Evolutionary conservation across 2,888 invertebrate genomes (phyloP).

Genomic region (Diarsia brunnea): DNA sequence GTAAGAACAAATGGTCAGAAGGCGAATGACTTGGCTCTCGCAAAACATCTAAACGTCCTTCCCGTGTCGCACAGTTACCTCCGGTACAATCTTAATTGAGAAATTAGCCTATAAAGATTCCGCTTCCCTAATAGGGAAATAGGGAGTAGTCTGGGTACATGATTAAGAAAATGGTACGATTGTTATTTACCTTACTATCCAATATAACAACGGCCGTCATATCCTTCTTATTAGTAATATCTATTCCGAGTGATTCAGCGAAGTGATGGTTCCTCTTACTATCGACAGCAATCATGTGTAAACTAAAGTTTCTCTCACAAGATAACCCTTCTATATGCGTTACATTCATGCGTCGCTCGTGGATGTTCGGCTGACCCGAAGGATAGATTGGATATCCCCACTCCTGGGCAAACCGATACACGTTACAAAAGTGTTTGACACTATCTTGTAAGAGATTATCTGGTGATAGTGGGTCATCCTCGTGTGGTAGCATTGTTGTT

Average conservation of each 20-base stretch:
- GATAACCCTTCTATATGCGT: constrained; percentile 86
- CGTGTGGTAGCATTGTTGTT: constrained; percentile 86
- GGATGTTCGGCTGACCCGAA: constrained; percentile 59
- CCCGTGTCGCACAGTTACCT: background rate
- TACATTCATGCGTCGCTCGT: constrained; percentile 71
- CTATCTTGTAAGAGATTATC: constrained; percentile 86
- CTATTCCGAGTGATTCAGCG: constrained; percentile 94
- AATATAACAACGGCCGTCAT: constrained; percentile 93
- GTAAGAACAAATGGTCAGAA: background rate
- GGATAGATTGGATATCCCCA: constrained; percentile 81
- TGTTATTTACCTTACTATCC: constrained; percentile 91
- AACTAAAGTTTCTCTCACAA: constrained; percentile 83
- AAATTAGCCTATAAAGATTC: background rate
- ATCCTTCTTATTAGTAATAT: constrained; percentile 91
- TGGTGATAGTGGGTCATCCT: constrained; percentile 90
- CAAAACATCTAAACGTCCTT: background rate
- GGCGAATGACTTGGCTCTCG: background rate
- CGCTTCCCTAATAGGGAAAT: background rate
- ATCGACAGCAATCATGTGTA: constrained; percentile 93
- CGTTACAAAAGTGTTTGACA: constrained; percentile 82
- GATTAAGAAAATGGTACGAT: background rate
- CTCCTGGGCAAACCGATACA: constrained; percentile 83
- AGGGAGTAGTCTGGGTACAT: background rate
- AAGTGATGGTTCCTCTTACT: constrained; percentile 93
- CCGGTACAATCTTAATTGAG: background rate